Percentiles rank a stretch among this genome's conserved stretches.
Evolutionary conservation across 2,888 invertebrate genomes (phyloP).

Genomic region (Pristionchus maxplancki): DNA sequence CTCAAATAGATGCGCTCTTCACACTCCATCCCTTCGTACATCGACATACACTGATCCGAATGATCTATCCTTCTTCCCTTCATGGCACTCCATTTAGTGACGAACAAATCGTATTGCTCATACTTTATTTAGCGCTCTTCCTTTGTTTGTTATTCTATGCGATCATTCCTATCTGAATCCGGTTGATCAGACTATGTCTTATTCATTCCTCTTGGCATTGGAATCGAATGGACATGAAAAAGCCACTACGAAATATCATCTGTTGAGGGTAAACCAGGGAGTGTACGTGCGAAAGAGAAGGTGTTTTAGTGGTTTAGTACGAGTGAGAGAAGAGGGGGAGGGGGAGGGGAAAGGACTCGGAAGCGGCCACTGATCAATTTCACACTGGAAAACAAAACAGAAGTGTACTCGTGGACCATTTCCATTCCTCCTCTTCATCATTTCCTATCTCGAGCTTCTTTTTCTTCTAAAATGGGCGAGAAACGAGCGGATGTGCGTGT

Average conservation of each 20-base stretch:
- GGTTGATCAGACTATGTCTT: not conserved
- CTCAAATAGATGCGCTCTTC: not conserved
- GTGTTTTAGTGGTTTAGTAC: not conserved
- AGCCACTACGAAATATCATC: not conserved
- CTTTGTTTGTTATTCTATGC: not conserved
- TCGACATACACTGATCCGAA: not conserved
- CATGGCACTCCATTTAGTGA: not conserved
- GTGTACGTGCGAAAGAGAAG: not conserved
- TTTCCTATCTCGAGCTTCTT: not conserved
- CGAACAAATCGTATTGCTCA: not conserved
- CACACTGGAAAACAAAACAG: not conserved
- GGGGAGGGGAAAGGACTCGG: not conserved
- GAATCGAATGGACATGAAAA: not conserved
- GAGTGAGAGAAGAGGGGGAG: not conserved
- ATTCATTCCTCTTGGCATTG: not conserved
- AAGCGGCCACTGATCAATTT: not conserved
- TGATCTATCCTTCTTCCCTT: not conserved
- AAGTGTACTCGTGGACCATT: not conserved
- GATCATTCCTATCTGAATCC: not conserved
- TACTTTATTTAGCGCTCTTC: not conserved
- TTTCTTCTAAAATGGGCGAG: conserved; percentile 24
- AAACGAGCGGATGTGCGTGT: not conserved
- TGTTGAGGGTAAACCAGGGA: not conserved
- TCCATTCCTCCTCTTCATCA: not conserved
- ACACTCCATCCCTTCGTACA: not conserved